These are phyloP conservation scores for Ctenicera cuprea DNA, from an alignment of 2,888 invertebrate species.

Conservation along the genomic window DNA sequence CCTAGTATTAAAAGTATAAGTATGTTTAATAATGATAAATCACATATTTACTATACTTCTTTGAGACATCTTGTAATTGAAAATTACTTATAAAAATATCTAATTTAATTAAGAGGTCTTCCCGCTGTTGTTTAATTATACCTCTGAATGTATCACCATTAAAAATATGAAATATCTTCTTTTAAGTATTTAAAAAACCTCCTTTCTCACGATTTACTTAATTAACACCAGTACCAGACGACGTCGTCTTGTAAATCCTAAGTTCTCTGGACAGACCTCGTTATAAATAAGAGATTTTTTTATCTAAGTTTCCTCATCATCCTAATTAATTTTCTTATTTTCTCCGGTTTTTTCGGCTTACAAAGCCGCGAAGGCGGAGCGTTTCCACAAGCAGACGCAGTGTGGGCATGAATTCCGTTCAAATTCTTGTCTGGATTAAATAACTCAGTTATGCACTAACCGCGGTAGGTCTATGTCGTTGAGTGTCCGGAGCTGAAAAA, in stretches of 20 bases:
- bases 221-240: conserved; percentile 40
- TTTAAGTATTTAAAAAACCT: no score
- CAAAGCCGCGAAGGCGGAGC: conserved; percentile 43
- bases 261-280: conserved; percentile 36
- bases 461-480: conserved; percentile 36
- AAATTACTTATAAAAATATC: no score
- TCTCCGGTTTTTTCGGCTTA: conserved; percentile 32
- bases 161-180: no score
- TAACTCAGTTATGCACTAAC: conserved; percentile 45
- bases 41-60: no score
- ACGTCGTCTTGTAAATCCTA: conserved; percentile 36
- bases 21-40: no score
- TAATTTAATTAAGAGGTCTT: no score
- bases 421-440: conserved; percentile 42
- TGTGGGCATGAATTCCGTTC: conserved; percentile 27
- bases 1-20: no score
- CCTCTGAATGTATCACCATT: no score
- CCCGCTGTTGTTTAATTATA: no score
- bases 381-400: conserved; percentile 45
- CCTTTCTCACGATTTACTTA: conserved; percentile 33
- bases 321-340: conserved; percentile 48
- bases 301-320: conserved; percentile 49
- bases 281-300: conserved; percentile 48
- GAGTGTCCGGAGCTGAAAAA: conserved; percentile 34
- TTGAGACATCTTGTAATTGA: no score